Conservation (phyloP, 2,797 vertebrate genomes). For the Lithobates pipiens region DNA sequence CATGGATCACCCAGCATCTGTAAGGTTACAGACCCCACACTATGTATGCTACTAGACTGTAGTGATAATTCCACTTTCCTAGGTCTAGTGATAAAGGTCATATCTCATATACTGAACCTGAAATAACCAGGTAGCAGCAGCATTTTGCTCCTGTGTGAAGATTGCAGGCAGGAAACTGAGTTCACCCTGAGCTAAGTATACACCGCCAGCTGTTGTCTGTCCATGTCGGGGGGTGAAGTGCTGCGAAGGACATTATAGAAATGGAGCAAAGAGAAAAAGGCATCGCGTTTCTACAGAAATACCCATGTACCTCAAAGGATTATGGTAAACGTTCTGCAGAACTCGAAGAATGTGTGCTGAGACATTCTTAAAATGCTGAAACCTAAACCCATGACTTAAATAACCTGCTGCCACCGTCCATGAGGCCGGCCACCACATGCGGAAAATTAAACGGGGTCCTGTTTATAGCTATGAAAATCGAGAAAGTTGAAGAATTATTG, state of each 20-base stretch:
- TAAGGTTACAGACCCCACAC: background rate
- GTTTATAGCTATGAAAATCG: background rate
- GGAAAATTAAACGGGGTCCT: background rate
- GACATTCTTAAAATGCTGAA: slow-evolving; percentile 83
- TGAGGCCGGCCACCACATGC: slow-evolving; percentile 54
- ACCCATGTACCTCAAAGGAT: slow-evolving; percentile 49
- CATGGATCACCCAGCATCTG: too few relatives aligned
- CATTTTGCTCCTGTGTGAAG: background rate
- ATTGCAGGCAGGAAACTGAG: background rate
- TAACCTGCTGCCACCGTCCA: slow-evolving; percentile 78
- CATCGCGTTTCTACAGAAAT: slow-evolving; percentile 33
- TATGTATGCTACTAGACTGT: background rate
- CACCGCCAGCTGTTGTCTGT: slow-evolving; percentile 9
- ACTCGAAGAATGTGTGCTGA: slow-evolving; percentile 66
- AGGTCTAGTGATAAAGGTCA: background rate
- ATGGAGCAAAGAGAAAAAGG: slow-evolving; percentile 14
- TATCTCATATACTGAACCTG: background rate
- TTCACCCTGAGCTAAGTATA: slow-evolving; percentile 5
- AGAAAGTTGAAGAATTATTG: background rate
- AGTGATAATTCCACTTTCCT: background rate
- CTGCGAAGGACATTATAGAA: slow-evolving; percentile 15
- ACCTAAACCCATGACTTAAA: slow-evolving; percentile 83
- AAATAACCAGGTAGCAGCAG: background rate
- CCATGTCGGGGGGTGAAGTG: background rate
- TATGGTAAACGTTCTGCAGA: slow-evolving; percentile 63